phyloP scores from a whole-genome alignment of 2,113 vertebrate genomes.

The Nanorana parkeri region DNA sequence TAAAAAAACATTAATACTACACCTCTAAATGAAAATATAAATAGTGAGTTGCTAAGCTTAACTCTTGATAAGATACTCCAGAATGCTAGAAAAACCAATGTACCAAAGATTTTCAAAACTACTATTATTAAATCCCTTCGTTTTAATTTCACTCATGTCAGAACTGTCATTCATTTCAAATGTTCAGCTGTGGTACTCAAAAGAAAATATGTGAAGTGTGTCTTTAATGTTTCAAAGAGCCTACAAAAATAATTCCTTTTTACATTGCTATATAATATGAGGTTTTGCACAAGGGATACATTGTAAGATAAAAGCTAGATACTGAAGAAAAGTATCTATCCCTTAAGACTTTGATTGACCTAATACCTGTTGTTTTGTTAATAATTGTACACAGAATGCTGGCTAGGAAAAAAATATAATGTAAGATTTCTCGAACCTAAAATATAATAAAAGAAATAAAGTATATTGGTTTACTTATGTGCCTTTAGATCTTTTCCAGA shows the following conservation, averaged over 20 bases:
- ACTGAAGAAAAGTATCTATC: constrained; percentile 9
- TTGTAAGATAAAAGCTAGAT: constrained; percentile 28
- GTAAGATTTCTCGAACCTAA: no score
- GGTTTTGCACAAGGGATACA: constrained; percentile 6
- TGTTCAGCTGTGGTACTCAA: constrained; percentile 17
- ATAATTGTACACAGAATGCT: constrained; percentile 7
- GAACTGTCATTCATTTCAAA: constrained; percentile 38
- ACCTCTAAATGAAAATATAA: constrained; percentile 1
- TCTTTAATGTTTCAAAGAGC: constrained; percentile 35
- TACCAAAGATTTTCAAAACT: constrained; percentile 29
- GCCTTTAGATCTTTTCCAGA: no score
- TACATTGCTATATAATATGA: constrained; percentile 30
- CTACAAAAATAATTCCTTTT: constrained; percentile 23
- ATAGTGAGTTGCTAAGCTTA: background rate
- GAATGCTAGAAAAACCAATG: constrained; percentile 1
- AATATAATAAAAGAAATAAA: no score
- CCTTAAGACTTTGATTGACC: constrained; percentile 27
- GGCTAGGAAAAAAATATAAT: no score
- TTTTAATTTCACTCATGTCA: constrained; percentile 39
- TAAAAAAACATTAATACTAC: no score
- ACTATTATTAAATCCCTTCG: constrained; percentile 29
- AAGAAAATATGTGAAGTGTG: constrained; percentile 26
- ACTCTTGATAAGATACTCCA: background rate
- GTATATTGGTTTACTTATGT: no score
- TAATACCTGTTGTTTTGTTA: constrained; percentile 1